Percentiles rank a stretch among this genome's conserved stretches.
phyloP scores from a whole-genome alignment of 2,888 invertebrate species.

The Latheticus oryzae region DNA sequence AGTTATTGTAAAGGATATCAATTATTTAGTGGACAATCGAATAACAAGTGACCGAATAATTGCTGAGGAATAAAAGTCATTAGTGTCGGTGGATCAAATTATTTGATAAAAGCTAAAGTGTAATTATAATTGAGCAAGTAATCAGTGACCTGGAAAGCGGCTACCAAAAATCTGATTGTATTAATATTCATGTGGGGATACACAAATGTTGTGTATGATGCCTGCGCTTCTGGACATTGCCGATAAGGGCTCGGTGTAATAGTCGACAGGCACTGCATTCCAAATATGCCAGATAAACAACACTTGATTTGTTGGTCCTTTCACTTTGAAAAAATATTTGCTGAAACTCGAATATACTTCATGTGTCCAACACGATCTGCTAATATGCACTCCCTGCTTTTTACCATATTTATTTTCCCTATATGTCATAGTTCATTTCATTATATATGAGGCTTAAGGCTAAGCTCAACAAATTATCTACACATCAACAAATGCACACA shows the following conservation, averaged over 20 bases:
- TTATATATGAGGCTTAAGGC: slow-evolving; percentile 25
- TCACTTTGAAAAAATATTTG: slow-evolving; percentile 48
- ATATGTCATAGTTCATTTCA: slow-evolving; percentile 21
- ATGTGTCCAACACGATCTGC: slow-evolving; percentile 29
- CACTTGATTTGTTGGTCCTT: slow-evolving; percentile 49
- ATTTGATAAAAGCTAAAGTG: slow-evolving; percentile 45
- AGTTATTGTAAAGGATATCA: slow-evolving; percentile 40
- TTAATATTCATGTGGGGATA: slow-evolving; percentile 52
- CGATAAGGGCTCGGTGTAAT: slow-evolving; percentile 49
- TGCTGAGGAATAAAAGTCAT: slow-evolving; percentile 43
- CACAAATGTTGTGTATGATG: slow-evolving; percentile 50
- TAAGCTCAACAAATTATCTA: slow-evolving; percentile 13
- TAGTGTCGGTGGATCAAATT: slow-evolving; percentile 45
- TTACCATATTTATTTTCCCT: slow-evolving; percentile 35
- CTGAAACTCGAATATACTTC: slow-evolving; percentile 42
- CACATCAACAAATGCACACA: slow-evolving; percentile 16
- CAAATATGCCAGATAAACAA: slow-evolving; percentile 49
- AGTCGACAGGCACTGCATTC: slow-evolving; percentile 49
- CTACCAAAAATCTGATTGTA: slow-evolving; percentile 50
- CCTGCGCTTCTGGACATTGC: slow-evolving; percentile 49
- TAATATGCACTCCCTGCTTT: slow-evolving; percentile 34
- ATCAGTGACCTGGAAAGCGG: slow-evolving; percentile 48
- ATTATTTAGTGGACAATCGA: slow-evolving; percentile 40
- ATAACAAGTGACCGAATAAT: slow-evolving; percentile 43
- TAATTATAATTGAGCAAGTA: slow-evolving; percentile 46